These are phyloP conservation scores for Sarcophaga caerulescens DNA, from an alignment of 2,888 invertebrate species.

Conservation along the genomic window DNA sequence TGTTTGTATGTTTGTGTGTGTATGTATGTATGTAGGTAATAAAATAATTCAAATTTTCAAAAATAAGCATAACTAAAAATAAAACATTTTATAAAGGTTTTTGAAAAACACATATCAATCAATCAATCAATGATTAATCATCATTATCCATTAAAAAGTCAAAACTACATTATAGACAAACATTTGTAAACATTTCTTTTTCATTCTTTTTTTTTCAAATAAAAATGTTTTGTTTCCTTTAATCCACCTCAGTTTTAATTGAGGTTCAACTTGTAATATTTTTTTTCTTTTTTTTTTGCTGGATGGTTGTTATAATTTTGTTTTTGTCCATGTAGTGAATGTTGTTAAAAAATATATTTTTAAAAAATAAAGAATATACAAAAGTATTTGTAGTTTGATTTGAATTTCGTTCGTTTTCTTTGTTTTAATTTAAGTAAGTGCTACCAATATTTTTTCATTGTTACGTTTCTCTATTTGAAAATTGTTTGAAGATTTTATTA, in stretches of 20 bases:
- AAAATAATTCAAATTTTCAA: constrained; percentile 50
- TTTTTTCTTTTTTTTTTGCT: too few species aligned
- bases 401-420: background rate
- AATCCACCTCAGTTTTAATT: background rate
- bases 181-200: constrained; percentile 15
- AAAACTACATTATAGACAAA: constrained; percentile 59
- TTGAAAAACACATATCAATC: constrained; percentile 43
- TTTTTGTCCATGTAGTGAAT: constrained; percentile 29
- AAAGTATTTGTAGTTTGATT: background rate
- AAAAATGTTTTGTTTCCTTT: background rate
- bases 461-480: constrained; percentile 53
- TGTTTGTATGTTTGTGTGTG: too few species aligned
- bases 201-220: background rate
- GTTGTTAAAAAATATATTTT: constrained; percentile 38
- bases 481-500: constrained; percentile 46
- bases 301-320: background rate
- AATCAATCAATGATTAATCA: constrained; percentile 39
- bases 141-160: constrained; percentile 45
- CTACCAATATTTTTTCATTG: constrained; percentile 48
- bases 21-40: background rate
- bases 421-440: constrained; percentile 19
- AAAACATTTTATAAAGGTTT: constrained; percentile 33
- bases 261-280: too few species aligned
- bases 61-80: constrained; percentile 52
- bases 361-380: background rate